phyloP scores from a whole-genome alignment of 1,140 invertebrate species.

The Heliconius nattereri region DNA sequence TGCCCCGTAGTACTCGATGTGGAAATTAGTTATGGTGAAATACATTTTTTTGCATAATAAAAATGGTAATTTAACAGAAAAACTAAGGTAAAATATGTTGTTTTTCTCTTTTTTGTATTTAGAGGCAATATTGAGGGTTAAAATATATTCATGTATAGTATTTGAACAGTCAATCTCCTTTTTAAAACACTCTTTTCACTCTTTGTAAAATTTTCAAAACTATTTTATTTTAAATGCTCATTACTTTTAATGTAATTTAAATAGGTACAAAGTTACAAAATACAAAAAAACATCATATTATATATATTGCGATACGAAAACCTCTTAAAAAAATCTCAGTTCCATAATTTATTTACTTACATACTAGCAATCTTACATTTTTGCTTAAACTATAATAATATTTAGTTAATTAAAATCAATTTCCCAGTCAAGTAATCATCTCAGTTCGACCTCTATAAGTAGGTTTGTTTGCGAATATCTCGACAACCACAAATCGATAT shows the following conservation, averaged over 20 bases:
- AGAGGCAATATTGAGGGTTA: neutral
- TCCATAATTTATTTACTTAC: no score
- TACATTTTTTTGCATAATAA: neutral
- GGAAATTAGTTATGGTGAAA: constrained; percentile 7
- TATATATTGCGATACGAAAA: no score
- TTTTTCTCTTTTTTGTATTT: neutral
- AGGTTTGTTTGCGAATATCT: constrained; percentile 9
- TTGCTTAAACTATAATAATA: no score
- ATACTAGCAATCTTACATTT: no score
- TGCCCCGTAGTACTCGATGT: neutral
- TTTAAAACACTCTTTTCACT: no score
- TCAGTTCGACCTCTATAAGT: neutral
- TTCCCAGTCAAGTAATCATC: neutral
- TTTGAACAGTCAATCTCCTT: no score
- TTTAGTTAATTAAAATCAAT: neutral
- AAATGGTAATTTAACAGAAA: neutral
- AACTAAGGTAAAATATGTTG: neutral
- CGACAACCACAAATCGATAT: constrained; percentile 8
- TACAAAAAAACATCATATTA: no score
- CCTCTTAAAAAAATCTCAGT: no score
- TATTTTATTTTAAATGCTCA: no score
- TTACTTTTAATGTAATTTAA: no score
- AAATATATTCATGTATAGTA: neutral
- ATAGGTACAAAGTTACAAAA: no score
- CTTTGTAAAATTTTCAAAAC: no score